A percentile compares a stretch with the other conserved stretches of the same genome.
phyloP scores from a whole-genome alignment of 2,113 vertebrate species.

The Chrysochloris asiatica region DNA sequence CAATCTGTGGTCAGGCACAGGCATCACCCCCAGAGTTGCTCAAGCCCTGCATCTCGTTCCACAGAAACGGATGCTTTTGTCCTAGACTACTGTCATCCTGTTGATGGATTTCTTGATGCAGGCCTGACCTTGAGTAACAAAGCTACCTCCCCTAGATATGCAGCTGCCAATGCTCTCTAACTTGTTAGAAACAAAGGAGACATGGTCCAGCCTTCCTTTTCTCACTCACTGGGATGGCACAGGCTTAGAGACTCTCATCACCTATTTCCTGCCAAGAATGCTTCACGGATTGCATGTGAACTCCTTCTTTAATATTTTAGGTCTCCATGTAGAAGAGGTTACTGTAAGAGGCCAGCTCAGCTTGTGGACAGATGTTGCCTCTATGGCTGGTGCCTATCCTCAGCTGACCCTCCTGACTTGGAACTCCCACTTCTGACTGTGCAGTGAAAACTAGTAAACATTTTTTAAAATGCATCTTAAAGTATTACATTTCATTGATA shows the following conservation, averaged over 20 bases:
- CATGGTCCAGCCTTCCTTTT: not conserved
- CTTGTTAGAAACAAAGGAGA: not conserved
- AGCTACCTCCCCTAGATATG: not conserved
- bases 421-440: no score
- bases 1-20: not conserved
- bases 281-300: not conserved
- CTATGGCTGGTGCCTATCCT: no score
- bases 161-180: not conserved
- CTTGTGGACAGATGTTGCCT: not conserved
- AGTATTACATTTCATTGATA: not conserved
- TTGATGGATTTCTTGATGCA: not conserved
- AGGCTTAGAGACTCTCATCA: not conserved
- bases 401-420: no score
- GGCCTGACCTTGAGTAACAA: conserved; percentile 35
- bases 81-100: not conserved
- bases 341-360: not conserved
- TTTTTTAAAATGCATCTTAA: not conserved
- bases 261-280: not conserved
- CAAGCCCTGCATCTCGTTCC: not conserved
- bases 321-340: not conserved
- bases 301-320: not conserved
- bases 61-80: not conserved
- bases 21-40: not conserved
- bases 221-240: not conserved
- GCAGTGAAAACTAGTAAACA: not conserved